These are phyloP conservation scores for Leucophenga varia DNA, from an alignment of 1,140 invertebrate species.

Conservation along the genomic window DNA sequence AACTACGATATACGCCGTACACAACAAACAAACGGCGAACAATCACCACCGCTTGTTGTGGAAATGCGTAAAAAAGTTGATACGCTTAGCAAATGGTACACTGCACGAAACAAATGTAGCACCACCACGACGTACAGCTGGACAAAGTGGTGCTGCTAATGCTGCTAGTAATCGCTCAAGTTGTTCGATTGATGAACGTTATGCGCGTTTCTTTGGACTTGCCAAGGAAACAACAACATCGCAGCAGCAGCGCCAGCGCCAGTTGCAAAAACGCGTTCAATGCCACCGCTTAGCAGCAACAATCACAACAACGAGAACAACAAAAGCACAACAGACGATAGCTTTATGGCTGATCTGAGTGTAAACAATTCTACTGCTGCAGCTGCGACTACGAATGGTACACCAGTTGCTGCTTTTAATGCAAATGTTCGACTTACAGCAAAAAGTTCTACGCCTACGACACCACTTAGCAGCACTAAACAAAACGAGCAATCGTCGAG, in stretches of 20 bases:
- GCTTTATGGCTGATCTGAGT: too few relatives aligned
- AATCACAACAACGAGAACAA: neutral
- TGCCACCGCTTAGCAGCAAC: slow-evolving; percentile 12
- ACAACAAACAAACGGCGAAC: slow-evolving; percentile 7
- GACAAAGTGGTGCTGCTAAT: neutral
- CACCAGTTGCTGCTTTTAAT: slow-evolving; percentile 1
- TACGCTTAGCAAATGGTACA: too few relatives aligned
- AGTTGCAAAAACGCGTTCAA: slow-evolving; percentile 16
- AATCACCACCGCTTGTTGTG: slow-evolving; percentile 16
- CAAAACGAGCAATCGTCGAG: too few relatives aligned
- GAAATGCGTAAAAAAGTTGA: slow-evolving; percentile 39
- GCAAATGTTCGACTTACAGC: too few relatives aligned
- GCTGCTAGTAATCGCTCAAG: slow-evolving; percentile 1
- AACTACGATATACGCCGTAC: slow-evolving; percentile 40
- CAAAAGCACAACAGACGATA: too few relatives aligned
- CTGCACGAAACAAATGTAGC: too few relatives aligned
- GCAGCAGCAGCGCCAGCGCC: slow-evolving; percentile 8
- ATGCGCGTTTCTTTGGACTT: slow-evolving; percentile 44
- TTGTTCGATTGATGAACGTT: slow-evolving; percentile 36
- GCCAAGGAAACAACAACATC: slow-evolving; percentile 17
- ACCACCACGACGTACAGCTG: too few relatives aligned
- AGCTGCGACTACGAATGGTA: neutral
- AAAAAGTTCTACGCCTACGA: neutral
- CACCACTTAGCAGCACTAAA: neutral
- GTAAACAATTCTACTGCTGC: neutral